A percentile compares a stretch with the other conserved stretches of the same genome.
Evolutionary conservation across 2,113 vertebrate species (phyloP).

Genomic region (Sakesphorus luctuosus): DNA sequence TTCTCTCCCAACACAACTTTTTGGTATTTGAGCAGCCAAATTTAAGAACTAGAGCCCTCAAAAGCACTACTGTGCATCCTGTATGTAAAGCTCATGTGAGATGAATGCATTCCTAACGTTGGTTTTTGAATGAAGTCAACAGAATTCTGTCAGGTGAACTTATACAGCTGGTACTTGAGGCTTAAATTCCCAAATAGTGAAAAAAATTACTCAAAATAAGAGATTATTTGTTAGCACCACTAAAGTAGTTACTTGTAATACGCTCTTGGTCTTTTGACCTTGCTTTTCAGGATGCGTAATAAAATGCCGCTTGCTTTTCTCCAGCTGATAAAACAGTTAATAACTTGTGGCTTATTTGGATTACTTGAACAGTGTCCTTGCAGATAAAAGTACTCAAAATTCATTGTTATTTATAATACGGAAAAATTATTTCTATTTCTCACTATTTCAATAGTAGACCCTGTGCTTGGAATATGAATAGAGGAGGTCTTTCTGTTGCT

Average conservation of each 20-base stretch:
- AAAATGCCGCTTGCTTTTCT: neutral
- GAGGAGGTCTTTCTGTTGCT: neutral
- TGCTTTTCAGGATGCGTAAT: neutral
- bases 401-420: neutral
- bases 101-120: neutral
- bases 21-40: neutral
- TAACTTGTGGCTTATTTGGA: neutral
- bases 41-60: neutral
- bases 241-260: neutral
- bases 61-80: neutral
- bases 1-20: neutral
- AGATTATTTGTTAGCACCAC: neutral
- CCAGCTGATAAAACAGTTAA: neutral
- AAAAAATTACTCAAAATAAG: neutral
- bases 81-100: rapidly evolving
- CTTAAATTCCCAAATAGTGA: neutral
- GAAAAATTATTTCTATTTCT: neutral
- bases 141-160: neutral
- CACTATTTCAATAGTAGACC: neutral
- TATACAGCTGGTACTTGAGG: neutral
- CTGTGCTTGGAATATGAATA: neutral
- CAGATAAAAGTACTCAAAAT: neutral
- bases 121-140: neutral
- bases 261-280: neutral
- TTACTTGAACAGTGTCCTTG: neutral